Percentiles rank a stretch among this genome's conserved stretches.
Conservation (phyloP, 1,140 invertebrate genomes). For the Melipona quadrifasciata region DNA sequence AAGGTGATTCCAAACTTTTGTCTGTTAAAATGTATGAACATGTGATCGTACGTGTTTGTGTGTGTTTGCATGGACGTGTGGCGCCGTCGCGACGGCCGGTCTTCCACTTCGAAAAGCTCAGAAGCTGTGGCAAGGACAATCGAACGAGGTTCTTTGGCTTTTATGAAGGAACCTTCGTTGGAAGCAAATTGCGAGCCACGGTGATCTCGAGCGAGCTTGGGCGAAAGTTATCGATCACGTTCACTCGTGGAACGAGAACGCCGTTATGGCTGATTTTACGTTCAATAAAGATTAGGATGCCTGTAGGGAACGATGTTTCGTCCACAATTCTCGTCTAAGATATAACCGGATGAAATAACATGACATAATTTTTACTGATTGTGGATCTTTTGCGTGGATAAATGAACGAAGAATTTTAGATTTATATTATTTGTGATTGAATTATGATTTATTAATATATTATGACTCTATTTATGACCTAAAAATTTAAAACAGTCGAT, state of each 20-base stretch:
- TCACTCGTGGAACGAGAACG: not conserved
- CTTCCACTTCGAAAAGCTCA: conserved; percentile 46
- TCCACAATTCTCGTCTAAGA: not conserved
- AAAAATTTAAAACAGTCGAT: too few relatives aligned
- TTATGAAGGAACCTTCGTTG: conserved; percentile 27
- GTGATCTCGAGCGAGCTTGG: not conserved
- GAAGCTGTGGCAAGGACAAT: conserved; percentile 6
- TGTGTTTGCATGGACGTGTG: not conserved
- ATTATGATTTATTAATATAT: too few relatives aligned
- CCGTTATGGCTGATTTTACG: not conserved
- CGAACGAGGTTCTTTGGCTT: conserved; percentile 35
- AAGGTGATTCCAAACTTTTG: not conserved
- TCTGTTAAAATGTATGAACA: not conserved
- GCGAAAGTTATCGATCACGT: conserved; percentile 28
- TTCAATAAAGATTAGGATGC: conserved; percentile 21
- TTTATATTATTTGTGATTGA: too few relatives aligned
- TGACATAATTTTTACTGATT: not conserved
- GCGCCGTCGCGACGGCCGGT: conserved; percentile 39
- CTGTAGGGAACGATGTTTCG: not conserved
- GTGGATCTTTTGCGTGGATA: not conserved
- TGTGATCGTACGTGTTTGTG: too few relatives aligned
- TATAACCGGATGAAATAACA: not conserved
- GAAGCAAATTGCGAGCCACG: conserved; percentile 23
- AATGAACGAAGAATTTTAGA: too few relatives aligned
- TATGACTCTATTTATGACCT: too few relatives aligned